Evolutionary conservation across 2,888 invertebrate species (phyloP).

Genomic region (Leucophenga maculata): DNA sequence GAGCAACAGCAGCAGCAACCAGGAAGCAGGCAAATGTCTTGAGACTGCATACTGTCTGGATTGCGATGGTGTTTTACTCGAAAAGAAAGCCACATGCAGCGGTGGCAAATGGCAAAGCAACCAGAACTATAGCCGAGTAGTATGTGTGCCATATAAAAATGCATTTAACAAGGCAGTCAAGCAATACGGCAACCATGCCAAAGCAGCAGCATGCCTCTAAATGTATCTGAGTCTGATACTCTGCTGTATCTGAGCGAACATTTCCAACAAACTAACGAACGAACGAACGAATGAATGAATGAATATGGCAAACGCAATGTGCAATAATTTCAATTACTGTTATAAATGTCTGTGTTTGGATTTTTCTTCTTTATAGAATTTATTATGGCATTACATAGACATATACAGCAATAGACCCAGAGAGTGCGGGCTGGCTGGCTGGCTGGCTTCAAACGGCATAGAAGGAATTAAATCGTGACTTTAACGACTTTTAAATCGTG

Average conservation of each 20-base stretch:
- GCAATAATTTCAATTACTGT: constrained; percentile 70
- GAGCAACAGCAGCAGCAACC: not conserved
- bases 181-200: constrained; percentile 4
- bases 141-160: constrained; percentile 54
- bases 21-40: constrained; percentile 23
- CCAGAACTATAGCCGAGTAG: constrained; percentile 39
- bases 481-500: constrained; percentile 10
- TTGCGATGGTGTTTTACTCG: not conserved
- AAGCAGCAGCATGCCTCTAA: constrained; percentile 3
- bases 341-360: constrained; percentile 62
- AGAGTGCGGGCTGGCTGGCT: not conserved
- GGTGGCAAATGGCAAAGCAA: constrained; percentile 34
- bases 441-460: too few relatives aligned
- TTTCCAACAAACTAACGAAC: not conserved
- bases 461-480: not conserved
- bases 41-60: not conserved
- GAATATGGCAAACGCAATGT: constrained; percentile 59
- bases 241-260: constrained; percentile 9
- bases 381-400: constrained; percentile 16
- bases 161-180: constrained; percentile 57
- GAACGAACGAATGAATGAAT: constrained; percentile 17
- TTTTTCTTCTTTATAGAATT: constrained; percentile 21
- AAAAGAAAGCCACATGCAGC: constrained; percentile 14
- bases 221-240: constrained; percentile 3
- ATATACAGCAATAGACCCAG: not conserved